Evolutionary conservation across 2,888 invertebrate genomes (phyloP), one percentile per base, ranked within the genome.

Genomic region (Argyra leucocephala): DNA sequence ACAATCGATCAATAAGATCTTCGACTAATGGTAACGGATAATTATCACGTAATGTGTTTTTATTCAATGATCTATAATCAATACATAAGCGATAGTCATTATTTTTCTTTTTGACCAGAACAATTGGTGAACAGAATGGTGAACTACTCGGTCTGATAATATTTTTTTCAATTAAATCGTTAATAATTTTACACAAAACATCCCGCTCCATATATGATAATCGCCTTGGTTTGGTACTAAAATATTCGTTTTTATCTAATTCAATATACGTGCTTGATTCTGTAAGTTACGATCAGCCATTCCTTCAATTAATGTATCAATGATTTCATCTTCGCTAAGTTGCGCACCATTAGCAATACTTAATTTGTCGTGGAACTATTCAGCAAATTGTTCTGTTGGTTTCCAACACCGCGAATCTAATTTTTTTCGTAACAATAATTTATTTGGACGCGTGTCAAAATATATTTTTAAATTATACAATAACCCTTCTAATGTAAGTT

Each of bases 21-120:
- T 67, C 67, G n/a, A 68, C 65, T 6, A 68, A 10, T 7, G 67
- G 65, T 2, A 66, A 3, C 2, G 66, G 66, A 37, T 64, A 64
- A 64, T 66, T 62, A 36, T 66, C 65, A 1, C 63, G 57, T 9
- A 67, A 48, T 1, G 65, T 66, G 15, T 61, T 23, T 22, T 65
- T 65, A 65, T 67, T 67, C 9, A 67, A 26, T 5, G 15, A 5
- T 4, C 67, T 26, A 59, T 63, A 65, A 37, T 68, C 65, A 15
- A 66, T 48, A 26, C 65, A 68, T 24, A 65, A 36, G 36, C 68
- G 26, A 21, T 22, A 24, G 21, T 65, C 66, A 10, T 22, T 26
- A 36, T 37, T 65, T 65, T 64, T 66, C 63, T 22, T 61, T 62
- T 59, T 23, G 2, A 66, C 66, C 24, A 66, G 22, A 3, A 66